Base-by-base conservation (phyloP, 2,797 vertebrate species). In the Pagetopsis macropterus region DNA sequence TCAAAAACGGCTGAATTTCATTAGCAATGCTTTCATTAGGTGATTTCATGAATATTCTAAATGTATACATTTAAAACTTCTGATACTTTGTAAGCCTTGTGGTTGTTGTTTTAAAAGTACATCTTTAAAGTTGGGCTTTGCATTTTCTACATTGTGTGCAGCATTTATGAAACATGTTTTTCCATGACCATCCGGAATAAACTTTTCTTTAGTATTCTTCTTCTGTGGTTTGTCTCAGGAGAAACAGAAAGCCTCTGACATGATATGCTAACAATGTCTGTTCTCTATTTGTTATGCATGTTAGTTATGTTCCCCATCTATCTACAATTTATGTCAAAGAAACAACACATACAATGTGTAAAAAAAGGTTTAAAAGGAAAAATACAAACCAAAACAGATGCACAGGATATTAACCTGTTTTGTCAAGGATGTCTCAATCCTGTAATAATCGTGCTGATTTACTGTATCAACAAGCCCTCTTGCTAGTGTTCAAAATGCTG, bases 371-470 rank as follows among this genome's bases (percentile, higher is more conserved):
- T 69, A 19, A 74, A 59, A 64, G 46, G 23, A 62, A 70, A 81
- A 83, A 81, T 21, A 50, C 52, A 81, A 90, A 87, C 40, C 41
- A 72, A 62, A 83, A 76, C 75, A 78, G 69, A 79, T 78, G 68
- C 48, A 33, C 48, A 57, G 72, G 69, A 78, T 79, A 78, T 84
- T 67, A 84, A 72, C 45, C 45, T 58, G 45, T 46, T 52, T 76
- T 51, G 65, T 64, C 68, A 82, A 64, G 46, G 50, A 56, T 58
- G 62, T 79, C 56, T 82, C 62, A 44, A 23, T 70, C 64, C 56
- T 78, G 50, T 57, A 70, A 79, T 74, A 78, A 84, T 86, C 65
- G 70, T 49, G 65, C 63, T 51, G 57, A 79, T 89, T 82, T 77
- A 81, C 52, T 65, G 7, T 70, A 55, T 72, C 57, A 60, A 56